Conservation (phyloP, 2,797 vertebrate species). For the Acrossocheilus wenchowensis region DNA sequence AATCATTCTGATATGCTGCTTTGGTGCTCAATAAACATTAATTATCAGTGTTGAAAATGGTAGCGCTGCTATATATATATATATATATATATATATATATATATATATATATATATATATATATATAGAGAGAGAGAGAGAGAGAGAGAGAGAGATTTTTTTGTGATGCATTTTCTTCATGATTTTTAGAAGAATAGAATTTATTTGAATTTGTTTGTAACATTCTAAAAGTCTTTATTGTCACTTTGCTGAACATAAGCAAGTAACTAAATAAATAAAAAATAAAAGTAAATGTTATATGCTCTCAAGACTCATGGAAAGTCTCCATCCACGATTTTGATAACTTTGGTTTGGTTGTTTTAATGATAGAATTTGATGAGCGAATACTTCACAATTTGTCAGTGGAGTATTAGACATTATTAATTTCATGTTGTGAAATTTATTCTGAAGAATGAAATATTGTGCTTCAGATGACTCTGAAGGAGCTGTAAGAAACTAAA, state of each 20-base stretch:
- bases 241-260: background rate
- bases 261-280: background rate
- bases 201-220: background rate
- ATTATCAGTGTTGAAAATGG: background rate
- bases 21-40: background rate
- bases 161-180: no score
- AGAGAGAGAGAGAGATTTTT: no score
- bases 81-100: no score
- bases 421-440: background rate
- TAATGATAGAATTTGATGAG: background rate
- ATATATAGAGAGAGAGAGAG: no score
- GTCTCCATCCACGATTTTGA: background rate
- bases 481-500: background rate
- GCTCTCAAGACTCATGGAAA: background rate
- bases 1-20: background rate
- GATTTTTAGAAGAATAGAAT: background rate
- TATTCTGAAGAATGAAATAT: background rate
- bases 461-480: background rate
- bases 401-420: background rate
- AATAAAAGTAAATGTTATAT: background rate
- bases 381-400: background rate
- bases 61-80: background rate
- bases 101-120: background rate
- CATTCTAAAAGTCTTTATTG: background rate
- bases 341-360: background rate